phyloP scores from a whole-genome alignment of 2,113 vertebrate species.

The Apteryx owenii region DNA sequence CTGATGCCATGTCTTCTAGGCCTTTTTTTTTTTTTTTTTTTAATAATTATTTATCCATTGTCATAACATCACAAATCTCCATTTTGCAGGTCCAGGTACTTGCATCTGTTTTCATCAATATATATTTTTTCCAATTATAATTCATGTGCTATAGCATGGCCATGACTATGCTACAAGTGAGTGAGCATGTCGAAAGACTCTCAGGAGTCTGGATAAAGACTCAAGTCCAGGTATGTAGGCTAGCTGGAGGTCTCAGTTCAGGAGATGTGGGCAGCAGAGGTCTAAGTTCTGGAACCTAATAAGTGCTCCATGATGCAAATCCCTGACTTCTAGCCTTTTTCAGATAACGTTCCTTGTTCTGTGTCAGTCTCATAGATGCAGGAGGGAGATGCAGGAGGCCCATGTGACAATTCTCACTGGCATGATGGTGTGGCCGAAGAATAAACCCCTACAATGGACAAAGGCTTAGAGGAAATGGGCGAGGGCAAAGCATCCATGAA shows the following conservation, averaged over 20 bases:
- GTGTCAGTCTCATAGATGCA: too few species aligned
- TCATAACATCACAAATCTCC: neutral
- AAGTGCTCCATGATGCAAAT: neutral
- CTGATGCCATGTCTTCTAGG: rapidly evolving
- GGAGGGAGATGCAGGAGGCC: too few species aligned
- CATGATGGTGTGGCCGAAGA: too few species aligned
- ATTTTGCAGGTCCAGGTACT: neutral
- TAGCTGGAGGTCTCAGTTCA: neutral
- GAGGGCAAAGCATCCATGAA: too few species aligned
- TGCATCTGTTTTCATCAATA: neutral
- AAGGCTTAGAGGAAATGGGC: too few species aligned
- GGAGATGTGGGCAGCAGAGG: neutral
- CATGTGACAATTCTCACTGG: too few species aligned
- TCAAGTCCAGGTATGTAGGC: neutral
- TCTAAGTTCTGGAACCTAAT: too few species aligned
- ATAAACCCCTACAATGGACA: too few species aligned
- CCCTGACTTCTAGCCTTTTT: neutral
- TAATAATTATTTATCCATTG: neutral
- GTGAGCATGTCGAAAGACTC: neutral
- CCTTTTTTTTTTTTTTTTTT: neutral
- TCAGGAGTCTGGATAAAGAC: neutral
- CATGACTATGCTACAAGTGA: too few species aligned
- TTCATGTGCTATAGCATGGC: too few species aligned
- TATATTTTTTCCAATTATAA: neutral
- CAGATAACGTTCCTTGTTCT: neutral